Evolutionary conservation across 2,113 vertebrate species (phyloP), one percentile per base, ranked within the genome.

Genomic region (Ailuropoda melanoleuca): DNA sequence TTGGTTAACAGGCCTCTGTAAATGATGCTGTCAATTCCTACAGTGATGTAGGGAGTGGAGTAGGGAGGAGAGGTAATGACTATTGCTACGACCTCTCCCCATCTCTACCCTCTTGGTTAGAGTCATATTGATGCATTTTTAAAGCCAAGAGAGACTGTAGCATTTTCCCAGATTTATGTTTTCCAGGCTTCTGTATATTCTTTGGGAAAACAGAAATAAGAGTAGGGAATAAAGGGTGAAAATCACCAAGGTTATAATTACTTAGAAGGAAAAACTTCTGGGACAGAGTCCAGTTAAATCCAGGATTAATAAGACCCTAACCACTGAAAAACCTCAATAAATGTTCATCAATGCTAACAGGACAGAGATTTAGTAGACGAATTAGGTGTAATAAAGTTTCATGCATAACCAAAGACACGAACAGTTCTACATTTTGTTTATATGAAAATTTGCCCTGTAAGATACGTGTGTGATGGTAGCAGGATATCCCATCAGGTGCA

Each of bases 111-210:
- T 74, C 29, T 43, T 93, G n/a, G 39, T 58, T 87, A 62, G 29
- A 75, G 37, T 92, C 31, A n/a, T 60, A 62, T n/a, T 85, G 18
- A 80, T 91, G 19, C 23, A 96, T 83, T 93, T 95, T 93, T 81
- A 97, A 90, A 78, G 68, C 48, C 64, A 89, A 68, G 56, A 70
- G 37, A 96, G 26, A 82, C 4, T 70, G 12, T 6, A 60, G 17
- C 43, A 87, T 88, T 95, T 95, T 96, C 84, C 80, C 60, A 92
- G 23, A 21, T 77, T 97, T 93, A 74, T 12, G 29, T 74, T 88
- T 75, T 75, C 72, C 43, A 31, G 74, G 15, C 15, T 77, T 77
- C 26, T 77, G 74, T 48, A 77, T 18, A 92, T 89, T 82, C 39
- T 56, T 60, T 86, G 11, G 72, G 8, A 96, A 96, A 95, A 88